Evolutionary conservation across 2,113 vertebrate genomes (phyloP).

Genomic region (Rafetus swinhoei): DNA sequence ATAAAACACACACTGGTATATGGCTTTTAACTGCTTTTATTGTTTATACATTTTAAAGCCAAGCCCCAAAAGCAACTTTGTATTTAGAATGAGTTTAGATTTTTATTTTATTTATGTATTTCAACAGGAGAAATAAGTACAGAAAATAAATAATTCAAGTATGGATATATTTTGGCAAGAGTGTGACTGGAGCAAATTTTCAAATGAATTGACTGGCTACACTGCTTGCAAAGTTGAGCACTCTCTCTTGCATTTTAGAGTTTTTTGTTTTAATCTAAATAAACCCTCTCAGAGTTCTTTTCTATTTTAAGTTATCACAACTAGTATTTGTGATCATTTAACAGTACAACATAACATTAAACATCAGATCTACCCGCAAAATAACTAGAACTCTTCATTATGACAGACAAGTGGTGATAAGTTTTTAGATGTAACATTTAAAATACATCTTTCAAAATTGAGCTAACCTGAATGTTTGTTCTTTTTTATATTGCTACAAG

Average conservation of each 20-base stretch:
- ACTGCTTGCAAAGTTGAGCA: rapidly evolving
- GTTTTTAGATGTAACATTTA: not conserved
- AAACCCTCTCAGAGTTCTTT: not conserved
- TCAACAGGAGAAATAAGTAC: constrained; percentile 35
- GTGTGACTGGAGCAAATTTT: not conserved
- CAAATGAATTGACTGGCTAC: not conserved
- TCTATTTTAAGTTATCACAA: not conserved
- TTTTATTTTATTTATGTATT: not conserved
- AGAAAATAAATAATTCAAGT: constrained; percentile 22
- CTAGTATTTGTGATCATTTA: not conserved
- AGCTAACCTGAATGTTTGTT: not conserved
- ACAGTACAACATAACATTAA: not conserved
- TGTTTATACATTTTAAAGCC: constrained; percentile 17
- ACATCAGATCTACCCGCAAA: not conserved
- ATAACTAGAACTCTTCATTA: not conserved
- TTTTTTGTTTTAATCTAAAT: not conserved
- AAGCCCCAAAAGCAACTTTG: constrained; percentile 15
- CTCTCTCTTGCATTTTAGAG: not conserved
- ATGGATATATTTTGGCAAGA: not conserved
- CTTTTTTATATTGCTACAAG: not conserved
- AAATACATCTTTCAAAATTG: not conserved
- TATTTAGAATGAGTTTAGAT: not conserved
- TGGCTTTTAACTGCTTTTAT: not conserved
- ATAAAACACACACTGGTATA: not conserved
- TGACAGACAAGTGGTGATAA: not conserved